Conservation (phyloP, 2,888 invertebrate genomes). For the Atethmia centrago region DNA sequence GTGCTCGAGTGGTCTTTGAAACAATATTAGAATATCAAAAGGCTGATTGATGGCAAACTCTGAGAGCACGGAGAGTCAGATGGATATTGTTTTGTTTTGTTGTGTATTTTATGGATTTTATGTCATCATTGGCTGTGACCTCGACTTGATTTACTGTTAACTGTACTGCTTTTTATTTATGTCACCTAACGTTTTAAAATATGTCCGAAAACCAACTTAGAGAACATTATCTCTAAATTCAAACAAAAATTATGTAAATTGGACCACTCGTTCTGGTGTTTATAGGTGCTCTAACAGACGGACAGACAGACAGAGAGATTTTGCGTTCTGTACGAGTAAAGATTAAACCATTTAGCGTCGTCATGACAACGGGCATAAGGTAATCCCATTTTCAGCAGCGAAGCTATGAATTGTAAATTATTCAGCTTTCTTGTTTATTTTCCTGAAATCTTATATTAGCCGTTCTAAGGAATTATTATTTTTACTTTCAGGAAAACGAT, state of each 20-base stretch:
- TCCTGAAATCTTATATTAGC: background rate
- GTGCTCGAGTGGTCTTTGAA: constrained; percentile 53
- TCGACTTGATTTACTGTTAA: background rate
- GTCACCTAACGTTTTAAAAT: background rate
- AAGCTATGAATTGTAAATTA: background rate
- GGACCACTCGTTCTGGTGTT: background rate
- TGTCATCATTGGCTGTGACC: background rate
- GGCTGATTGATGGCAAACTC: constrained; percentile 50
- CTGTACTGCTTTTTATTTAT: background rate
- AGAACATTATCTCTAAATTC: background rate
- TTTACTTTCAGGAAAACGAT: background rate
- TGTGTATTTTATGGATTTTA: background rate
- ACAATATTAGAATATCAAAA: constrained; percentile 56
- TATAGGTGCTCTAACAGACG: background rate
- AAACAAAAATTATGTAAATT: background rate
- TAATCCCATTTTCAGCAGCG: background rate
- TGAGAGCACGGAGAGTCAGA: constrained; percentile 1
- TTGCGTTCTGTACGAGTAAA: background rate
- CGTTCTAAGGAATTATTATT: background rate
- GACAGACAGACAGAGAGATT: background rate
- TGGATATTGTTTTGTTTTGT: constrained; percentile 14
- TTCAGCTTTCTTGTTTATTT: constrained; percentile 7
- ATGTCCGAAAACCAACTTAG: background rate
- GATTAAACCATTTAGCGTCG: background rate
- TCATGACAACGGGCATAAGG: background rate